Conservation (phyloP, 1,140 invertebrate genomes). For the Centruroides sculpturatus region DNA sequence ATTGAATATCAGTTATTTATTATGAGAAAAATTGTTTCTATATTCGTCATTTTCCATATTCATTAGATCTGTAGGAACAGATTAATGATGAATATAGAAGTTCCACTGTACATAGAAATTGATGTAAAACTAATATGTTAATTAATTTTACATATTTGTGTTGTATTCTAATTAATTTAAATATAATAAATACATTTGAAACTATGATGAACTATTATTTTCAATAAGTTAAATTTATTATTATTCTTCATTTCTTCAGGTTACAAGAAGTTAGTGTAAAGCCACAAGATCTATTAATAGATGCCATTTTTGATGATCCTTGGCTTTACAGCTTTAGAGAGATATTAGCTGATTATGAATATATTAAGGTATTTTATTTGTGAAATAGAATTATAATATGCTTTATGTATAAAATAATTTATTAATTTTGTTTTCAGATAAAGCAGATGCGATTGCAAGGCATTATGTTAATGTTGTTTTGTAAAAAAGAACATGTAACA, state of each 20-base stretch:
- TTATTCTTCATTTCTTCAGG: constrained; percentile 27
- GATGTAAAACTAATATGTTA: too few relatives aligned
- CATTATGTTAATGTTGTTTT: constrained; percentile 56
- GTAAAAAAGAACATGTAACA: constrained; percentile 55
- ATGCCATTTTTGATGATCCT: constrained; percentile 63
- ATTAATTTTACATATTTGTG: too few relatives aligned
- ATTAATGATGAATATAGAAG: too few relatives aligned
- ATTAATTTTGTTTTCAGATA: constrained; percentile 10
- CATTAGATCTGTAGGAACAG: too few relatives aligned
- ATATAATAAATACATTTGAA: too few relatives aligned
- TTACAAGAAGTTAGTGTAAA: constrained; percentile 80
- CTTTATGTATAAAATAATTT: neutral
- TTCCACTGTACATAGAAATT: too few relatives aligned
- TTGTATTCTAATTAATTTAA: too few relatives aligned
- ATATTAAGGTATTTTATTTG: constrained; percentile 44
- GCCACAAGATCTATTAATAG: constrained; percentile 64
- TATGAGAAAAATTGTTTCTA: too few relatives aligned
- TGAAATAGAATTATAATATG: neutral
- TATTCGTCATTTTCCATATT: too few relatives aligned
- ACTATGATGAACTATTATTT: too few relatives aligned
- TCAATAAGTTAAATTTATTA: too few relatives aligned
- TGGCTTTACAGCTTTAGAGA: constrained; percentile 60
- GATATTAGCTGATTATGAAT: constrained; percentile 48
- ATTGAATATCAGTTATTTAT: too few relatives aligned
- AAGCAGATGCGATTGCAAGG: constrained; percentile 21